A percentile compares a stretch with the other conserved stretches of the same genome.
Conservation (phyloP, 2,113 vertebrate genomes). For the Stercorarius parasiticus region DNA sequence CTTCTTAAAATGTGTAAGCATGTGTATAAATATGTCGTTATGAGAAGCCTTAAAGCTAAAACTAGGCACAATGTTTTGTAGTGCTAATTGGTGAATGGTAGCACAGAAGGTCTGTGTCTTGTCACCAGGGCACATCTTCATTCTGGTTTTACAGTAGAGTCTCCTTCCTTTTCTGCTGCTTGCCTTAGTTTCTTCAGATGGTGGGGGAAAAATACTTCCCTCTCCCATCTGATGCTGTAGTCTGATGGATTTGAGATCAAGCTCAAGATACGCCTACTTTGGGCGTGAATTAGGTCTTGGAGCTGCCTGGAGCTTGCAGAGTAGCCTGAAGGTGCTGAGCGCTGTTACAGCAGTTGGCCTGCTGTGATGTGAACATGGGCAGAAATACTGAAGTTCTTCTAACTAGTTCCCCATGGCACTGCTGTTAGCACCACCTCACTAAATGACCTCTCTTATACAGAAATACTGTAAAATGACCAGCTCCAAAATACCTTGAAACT, state of each 20-base stretch:
- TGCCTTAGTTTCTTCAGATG: background rate
- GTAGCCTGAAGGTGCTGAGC: background rate
- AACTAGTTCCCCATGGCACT: background rate
- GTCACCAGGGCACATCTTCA: background rate
- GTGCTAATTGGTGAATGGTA: background rate
- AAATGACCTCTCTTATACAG: background rate
- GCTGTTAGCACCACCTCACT: background rate
- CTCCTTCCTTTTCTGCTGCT: background rate
- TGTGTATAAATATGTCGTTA: background rate
- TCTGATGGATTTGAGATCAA: background rate
- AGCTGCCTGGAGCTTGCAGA: background rate
- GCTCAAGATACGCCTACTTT: background rate
- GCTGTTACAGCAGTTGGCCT: background rate
- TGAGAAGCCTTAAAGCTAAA: background rate
- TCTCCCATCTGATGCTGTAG: background rate
- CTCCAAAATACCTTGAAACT: background rate
- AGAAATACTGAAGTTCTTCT: background rate
- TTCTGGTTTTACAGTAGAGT: background rate
- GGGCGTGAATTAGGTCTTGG: background rate
- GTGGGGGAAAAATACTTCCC: background rate
- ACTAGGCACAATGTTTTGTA: background rate
- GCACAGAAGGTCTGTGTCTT: background rate
- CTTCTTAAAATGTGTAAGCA: background rate
- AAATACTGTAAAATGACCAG: background rate
- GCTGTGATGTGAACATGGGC: rapidly evolving